Conservation (phyloP, 2,113 vertebrate genomes). For the Thamnaconus septentrionalis region DNA sequence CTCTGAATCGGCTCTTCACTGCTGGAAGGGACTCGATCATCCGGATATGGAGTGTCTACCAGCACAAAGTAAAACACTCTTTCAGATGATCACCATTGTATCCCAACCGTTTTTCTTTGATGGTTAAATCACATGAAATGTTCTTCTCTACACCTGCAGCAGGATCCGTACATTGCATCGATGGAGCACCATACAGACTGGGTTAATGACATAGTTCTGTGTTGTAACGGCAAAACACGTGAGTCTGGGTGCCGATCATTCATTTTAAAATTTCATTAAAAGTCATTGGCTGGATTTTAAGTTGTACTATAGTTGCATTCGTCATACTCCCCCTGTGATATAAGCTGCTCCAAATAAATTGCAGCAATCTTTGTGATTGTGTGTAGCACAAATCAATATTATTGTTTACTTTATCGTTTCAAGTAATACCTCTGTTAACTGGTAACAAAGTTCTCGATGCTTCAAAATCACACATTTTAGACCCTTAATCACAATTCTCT, state of each 20-base stretch:
- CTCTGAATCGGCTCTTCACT: conserved; percentile 94
- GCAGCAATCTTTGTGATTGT: too few relatives aligned
- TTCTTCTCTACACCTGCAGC: conserved; percentile 70
- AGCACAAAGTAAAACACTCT: conserved; percentile 88
- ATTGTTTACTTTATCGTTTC: too few relatives aligned
- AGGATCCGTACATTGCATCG: conserved; percentile 97
- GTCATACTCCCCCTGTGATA: too few relatives aligned
- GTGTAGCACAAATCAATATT: too few relatives aligned
- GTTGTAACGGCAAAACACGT: conserved; percentile 98
- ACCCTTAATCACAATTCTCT: too few relatives aligned
- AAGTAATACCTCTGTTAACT: too few relatives aligned
- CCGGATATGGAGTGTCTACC: conserved; percentile 98
- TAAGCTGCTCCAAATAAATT: too few relatives aligned
- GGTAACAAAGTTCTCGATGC: too few relatives aligned
- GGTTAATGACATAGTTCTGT: conserved; percentile 98
- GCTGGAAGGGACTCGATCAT: conserved; percentile 97
- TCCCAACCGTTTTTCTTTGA: not conserved
- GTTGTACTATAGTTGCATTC: too few relatives aligned
- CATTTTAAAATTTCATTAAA: too few relatives aligned
- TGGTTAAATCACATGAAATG: not conserved
- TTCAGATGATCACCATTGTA: not conserved
- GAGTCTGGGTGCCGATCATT: conserved; percentile 66
- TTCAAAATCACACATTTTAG: too few relatives aligned
- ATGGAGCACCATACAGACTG: conserved; percentile 99
- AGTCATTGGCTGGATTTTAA: too few relatives aligned